Evolutionary conservation across 2,888 invertebrate species (phyloP).

Genomic region (Lepidonotus clava): DNA sequence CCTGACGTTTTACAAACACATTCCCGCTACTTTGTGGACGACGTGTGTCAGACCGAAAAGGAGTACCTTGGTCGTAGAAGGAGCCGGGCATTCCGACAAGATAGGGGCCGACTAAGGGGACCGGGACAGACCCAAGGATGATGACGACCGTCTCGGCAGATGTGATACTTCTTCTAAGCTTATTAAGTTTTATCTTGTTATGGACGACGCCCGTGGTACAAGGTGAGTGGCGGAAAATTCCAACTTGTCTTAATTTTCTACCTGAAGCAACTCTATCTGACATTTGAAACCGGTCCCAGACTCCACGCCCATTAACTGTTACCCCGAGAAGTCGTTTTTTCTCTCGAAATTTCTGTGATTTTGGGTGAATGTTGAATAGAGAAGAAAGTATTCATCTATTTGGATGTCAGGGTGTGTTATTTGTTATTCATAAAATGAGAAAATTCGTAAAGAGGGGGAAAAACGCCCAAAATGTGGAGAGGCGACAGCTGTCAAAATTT

Average conservation of each 20-base stretch:
- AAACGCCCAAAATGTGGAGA: background rate
- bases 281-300: conserved; percentile 1
- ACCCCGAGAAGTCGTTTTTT: too few species aligned
- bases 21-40: conserved; percentile 32
- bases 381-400: background rate
- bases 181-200: background rate
- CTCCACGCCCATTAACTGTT: too few species aligned
- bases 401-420: background rate
- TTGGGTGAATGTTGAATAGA: background rate
- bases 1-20: conserved; percentile 8
- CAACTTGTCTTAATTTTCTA: background rate
- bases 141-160: background rate
- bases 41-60: conserved; percentile 13
- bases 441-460: background rate
- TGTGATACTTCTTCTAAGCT: background rate
- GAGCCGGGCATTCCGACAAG: background rate
- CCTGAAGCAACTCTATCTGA: conserved; percentile 4
- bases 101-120: background rate
- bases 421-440: background rate
- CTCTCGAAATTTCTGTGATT: background rate
- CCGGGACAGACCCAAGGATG: background rate
- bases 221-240: background rate
- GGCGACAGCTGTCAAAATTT: background rate
- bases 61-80: background rate
- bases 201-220: background rate